A percentile compares a stretch with the other conserved stretches of the same genome.
phyloP scores from a whole-genome alignment of 2,888 invertebrate genomes.

The Mythimna ferrago region DNA sequence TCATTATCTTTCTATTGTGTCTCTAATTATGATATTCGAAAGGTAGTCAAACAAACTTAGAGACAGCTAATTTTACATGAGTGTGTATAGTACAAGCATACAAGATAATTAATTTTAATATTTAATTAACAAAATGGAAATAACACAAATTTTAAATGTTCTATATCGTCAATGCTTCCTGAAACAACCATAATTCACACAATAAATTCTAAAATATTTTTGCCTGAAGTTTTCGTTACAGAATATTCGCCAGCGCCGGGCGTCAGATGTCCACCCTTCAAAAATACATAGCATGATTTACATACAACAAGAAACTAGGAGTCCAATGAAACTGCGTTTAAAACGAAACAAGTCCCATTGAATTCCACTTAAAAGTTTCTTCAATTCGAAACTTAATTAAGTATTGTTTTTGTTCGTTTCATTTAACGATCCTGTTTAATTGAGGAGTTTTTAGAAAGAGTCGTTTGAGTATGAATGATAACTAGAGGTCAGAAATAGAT shows the following conservation, averaged over 20 bases:
- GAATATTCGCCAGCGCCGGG: background rate
- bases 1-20: too few species aligned
- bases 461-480: conserved; percentile 31
- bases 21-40: too few species aligned
- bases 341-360: conserved; percentile 70
- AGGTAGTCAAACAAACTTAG: too few species aligned
- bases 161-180: too few species aligned
- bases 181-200: background rate
- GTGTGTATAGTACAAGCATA: too few species aligned
- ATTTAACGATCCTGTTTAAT: conserved; percentile 81
- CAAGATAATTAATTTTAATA: background rate
- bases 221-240: background rate
- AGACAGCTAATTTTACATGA: too few species aligned
- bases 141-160: background rate
- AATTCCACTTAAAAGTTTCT: conserved; percentile 73
- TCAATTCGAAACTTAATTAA: conserved; percentile 81
- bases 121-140: background rate
- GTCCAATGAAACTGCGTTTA: conserved; percentile 57
- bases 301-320: conserved; percentile 52
- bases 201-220: background rate
- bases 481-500: too few species aligned
- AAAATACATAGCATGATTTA: conserved; percentile 46
- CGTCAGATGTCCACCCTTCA: conserved; percentile 25
- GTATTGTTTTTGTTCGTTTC: conserved; percentile 83
- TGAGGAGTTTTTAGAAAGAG: conserved; percentile 77